Conservation (phyloP, 2,113 vertebrate species). For the Phalacrocorax carbo region DNA sequence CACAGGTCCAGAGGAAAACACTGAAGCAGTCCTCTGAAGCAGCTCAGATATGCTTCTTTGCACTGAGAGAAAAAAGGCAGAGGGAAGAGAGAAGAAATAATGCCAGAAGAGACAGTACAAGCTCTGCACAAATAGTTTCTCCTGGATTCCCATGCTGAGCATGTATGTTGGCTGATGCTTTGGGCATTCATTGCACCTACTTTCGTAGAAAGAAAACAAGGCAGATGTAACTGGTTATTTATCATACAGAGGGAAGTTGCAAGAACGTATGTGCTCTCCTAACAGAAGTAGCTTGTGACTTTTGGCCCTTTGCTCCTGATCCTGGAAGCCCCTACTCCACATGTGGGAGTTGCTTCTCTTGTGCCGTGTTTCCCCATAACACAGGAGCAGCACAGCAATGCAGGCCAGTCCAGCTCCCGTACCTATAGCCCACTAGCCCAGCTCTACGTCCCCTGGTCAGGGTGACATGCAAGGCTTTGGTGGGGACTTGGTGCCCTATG, state of each 20-base stretch:
- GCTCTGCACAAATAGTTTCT: neutral
- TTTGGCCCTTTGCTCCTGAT: neutral
- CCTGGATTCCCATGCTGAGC: neutral
- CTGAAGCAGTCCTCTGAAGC: neutral
- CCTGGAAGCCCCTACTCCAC: neutral
- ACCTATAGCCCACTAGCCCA: neutral
- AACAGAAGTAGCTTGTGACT: neutral
- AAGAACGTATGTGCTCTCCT: neutral
- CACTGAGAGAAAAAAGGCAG: neutral
- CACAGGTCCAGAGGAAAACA: neutral
- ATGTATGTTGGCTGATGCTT: neutral
- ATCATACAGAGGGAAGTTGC: neutral
- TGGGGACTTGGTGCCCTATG: accelerated
- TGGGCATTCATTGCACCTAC: neutral
- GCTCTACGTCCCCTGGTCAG: neutral
- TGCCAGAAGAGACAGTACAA: neutral
- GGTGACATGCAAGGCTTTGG: neutral
- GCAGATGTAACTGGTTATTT: neutral
- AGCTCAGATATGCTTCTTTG: neutral
- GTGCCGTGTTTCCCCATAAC: accelerated
- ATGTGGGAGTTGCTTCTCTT: neutral
- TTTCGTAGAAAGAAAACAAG: neutral
- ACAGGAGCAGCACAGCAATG: accelerated
- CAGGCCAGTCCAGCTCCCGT: neutral
- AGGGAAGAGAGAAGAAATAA: neutral